Conservation (phyloP, 1,140 invertebrate genomes). For the Rhopalosiphum padi region DNA sequence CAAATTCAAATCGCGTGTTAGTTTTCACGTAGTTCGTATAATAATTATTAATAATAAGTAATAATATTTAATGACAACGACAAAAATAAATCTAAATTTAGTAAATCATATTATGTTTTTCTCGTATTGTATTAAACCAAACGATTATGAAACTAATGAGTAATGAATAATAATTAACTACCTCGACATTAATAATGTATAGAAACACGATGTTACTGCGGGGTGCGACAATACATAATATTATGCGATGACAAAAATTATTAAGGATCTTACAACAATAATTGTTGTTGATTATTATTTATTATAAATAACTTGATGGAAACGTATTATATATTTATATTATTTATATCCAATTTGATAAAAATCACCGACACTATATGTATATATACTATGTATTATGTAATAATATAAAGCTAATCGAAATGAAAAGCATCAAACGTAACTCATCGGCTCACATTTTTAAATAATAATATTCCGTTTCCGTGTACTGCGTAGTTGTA, state of each 20-base stretch:
- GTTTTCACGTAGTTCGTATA: background rate
- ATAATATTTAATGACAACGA: background rate
- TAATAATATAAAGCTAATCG: background rate
- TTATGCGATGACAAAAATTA: background rate
- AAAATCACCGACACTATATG: background rate
- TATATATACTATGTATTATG: background rate
- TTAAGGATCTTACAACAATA: background rate
- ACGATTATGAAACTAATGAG: background rate
- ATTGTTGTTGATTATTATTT: background rate
- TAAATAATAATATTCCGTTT: background rate
- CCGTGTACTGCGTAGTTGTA: too few relatives aligned
- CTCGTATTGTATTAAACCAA: background rate
- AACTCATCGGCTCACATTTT: background rate
- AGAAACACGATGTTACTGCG: background rate
- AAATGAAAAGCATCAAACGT: background rate
- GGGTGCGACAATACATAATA: background rate
- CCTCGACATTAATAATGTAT: background rate
- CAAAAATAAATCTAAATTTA: background rate
- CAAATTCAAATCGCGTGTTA: background rate
- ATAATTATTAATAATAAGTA: background rate
- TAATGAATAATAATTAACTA: background rate
- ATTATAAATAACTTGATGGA: background rate
- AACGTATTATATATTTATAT: background rate
- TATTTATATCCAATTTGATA: background rate
- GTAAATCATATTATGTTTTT: constrained; percentile 15